These are phyloP conservation scores for Dolichopus griseipennis DNA, from an alignment of 2,888 invertebrate genomes.

Conservation along the genomic window DNA sequence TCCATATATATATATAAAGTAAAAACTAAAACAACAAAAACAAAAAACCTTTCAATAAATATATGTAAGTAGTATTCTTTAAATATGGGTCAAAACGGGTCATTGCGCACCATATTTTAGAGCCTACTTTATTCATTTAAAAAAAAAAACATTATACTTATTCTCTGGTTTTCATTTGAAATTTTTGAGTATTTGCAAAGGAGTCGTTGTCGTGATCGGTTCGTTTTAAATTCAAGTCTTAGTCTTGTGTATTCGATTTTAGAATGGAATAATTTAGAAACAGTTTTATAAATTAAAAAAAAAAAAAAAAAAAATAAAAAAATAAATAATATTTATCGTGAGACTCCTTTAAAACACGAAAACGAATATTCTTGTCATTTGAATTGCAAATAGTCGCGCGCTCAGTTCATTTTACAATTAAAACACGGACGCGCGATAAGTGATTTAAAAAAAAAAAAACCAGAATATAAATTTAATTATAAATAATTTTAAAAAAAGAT, in stretches of 20 bases:
- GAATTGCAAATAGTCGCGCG: too few species aligned
- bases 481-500: too few species aligned
- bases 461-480: too few species aligned
- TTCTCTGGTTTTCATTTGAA: constrained; percentile 21
- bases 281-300: not conserved
- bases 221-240: constrained; percentile 21
- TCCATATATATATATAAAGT: too few species aligned
- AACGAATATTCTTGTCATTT: too few species aligned
- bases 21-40: too few species aligned
- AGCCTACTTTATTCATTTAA: not conserved
- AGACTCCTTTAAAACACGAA: too few species aligned
- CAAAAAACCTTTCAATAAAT: not conserved
- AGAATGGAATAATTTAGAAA: not conserved
- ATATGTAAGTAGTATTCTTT: not conserved
- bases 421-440: too few species aligned
- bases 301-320: too few species aligned
- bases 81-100: constrained; percentile 12
- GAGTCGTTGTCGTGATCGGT: constrained; percentile 42
- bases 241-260: not conserved
- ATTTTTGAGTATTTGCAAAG: constrained; percentile 41
- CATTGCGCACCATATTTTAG: not conserved
- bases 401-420: too few species aligned
- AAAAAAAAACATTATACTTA: not conserved
- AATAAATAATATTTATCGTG: too few species aligned
- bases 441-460: too few species aligned